Percentiles rank a stretch among this genome's conserved stretches.
Evolutionary conservation across 1,140 invertebrate genomes (phyloP).

Genomic region (Philopotamus ludificatus): DNA sequence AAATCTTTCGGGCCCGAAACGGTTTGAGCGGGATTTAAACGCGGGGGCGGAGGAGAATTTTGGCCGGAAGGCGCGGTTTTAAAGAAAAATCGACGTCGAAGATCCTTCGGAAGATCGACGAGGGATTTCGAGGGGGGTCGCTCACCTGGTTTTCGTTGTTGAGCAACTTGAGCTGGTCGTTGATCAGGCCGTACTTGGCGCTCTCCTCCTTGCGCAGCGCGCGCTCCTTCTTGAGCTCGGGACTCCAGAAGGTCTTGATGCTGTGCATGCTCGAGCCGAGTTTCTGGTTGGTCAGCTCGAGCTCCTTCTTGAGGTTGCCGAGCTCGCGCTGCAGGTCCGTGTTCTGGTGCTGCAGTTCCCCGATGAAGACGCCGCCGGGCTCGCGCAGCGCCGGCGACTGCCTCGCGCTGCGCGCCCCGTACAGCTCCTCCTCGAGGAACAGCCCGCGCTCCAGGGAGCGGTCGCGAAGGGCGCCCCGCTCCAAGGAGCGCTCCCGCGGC

Average conservation of each 20-base stretch:
- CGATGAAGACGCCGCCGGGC: constrained; percentile 67
- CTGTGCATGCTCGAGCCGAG: constrained; percentile 98
- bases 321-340: constrained; percentile 94
- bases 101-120: too few relatives aligned
- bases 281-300: constrained; percentile 97
- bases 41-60: too few relatives aligned
- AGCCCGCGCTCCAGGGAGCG: constrained; percentile 64
- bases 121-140: too few relatives aligned
- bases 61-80: too few relatives aligned
- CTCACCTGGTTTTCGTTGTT: constrained; percentile 96
- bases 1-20: background rate
- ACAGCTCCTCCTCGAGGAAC: constrained; percentile 74
- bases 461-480: constrained; percentile 51
- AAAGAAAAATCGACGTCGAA: too few relatives aligned
- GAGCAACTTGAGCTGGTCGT: constrained; percentile 94
- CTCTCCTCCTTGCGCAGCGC: constrained; percentile 96
- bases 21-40: too few relatives aligned
- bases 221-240: constrained; percentile 97
- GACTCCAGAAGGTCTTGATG: constrained; percentile 99
- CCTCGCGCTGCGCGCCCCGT: constrained; percentile 68
- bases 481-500: constrained; percentile 60
- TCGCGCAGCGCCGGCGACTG: constrained; percentile 68
- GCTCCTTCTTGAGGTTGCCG: constrained; percentile 92
- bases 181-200: constrained; percentile 94
- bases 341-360: constrained; percentile 93